Evolutionary conservation across 2,113 vertebrate species (phyloP).

Genomic region (Petroica traversi): DNA sequence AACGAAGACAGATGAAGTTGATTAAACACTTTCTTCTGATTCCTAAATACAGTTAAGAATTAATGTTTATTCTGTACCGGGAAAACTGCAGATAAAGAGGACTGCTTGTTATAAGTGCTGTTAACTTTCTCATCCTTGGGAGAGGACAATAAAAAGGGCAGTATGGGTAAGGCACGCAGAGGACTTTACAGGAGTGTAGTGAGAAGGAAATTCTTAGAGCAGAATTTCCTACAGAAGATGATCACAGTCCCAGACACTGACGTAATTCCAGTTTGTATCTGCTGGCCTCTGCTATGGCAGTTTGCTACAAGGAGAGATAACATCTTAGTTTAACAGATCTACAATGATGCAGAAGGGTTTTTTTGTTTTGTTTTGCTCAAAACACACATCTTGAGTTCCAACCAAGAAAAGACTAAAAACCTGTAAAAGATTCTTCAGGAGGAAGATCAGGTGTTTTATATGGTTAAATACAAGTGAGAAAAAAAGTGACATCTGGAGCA

Average conservation of each 20-base stretch:
- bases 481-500: not conserved
- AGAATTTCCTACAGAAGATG: not conserved
- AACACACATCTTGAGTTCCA: not conserved
- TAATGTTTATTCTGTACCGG: not conserved
- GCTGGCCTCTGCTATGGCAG: not conserved
- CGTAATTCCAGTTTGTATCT: not conserved
- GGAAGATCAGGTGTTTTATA: not conserved
- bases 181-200: not conserved
- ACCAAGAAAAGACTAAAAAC: not conserved
- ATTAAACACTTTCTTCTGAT: not conserved
- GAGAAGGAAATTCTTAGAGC: not conserved
- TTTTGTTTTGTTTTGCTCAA: not conserved
- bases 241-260: not conserved
- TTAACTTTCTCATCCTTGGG: not conserved
- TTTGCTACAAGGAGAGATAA: not conserved
- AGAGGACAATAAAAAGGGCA: not conserved
- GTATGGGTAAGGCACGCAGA: accelerated
- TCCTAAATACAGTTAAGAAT: not conserved
- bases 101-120: not conserved
- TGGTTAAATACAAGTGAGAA: not conserved
- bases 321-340: not conserved
- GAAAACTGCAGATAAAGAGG: not conserved
- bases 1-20: not conserved
- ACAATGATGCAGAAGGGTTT: accelerated
- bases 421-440: not conserved